Base-by-base conservation (phyloP, 2,113 vertebrate genomes). In the Leptosomus discolor region DNA sequence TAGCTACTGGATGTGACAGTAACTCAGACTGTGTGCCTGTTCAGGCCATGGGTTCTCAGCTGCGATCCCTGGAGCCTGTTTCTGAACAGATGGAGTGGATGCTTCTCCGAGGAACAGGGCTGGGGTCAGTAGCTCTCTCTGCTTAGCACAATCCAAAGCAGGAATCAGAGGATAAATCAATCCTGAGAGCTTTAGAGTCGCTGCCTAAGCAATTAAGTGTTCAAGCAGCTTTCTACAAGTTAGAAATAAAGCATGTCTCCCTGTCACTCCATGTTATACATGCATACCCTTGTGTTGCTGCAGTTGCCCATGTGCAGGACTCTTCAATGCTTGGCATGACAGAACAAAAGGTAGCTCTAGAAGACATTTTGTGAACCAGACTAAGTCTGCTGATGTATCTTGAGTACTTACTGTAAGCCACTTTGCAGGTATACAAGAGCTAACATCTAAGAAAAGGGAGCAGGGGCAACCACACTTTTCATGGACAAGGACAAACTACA, bases 291-390 rank as follows among this genome's bases (percentile, higher is more conserved):
- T 19, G 15, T 67, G 41, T 37, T 29, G 34, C 15, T 79, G 46
- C 20, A 34, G 74, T 63, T 88, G 51, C 61, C 56, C 26, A 20
- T 0, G 0, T 41, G 34, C 0, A 0, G 70, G 57, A 63, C 46
- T 43, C 18, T 46, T 27, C 36, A 45, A 1, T 56, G 12, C 30
- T 58, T 68, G 21, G 45, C 69, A 46, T 22, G 13, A 67, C 15
- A 77, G 34, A 41, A 46, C 11, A 58, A 65, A 79, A 91, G 5
- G 16, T 23, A 73, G n/a, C 56, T 58, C 37, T 45, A 9, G 50
- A 63, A 76, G 12, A 34, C 3, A 2, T 45, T 6, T 30, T 61
- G 11, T 50, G 51, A 50, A 50, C 46, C 30, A 83, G 67, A 16
- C n/a, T n/a, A 32, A 41, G 22, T 37, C 43, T 88, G n/a, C 63